Evolutionary conservation across 2,888 invertebrate species (phyloP).

Genomic region (Apantesis nais): DNA sequence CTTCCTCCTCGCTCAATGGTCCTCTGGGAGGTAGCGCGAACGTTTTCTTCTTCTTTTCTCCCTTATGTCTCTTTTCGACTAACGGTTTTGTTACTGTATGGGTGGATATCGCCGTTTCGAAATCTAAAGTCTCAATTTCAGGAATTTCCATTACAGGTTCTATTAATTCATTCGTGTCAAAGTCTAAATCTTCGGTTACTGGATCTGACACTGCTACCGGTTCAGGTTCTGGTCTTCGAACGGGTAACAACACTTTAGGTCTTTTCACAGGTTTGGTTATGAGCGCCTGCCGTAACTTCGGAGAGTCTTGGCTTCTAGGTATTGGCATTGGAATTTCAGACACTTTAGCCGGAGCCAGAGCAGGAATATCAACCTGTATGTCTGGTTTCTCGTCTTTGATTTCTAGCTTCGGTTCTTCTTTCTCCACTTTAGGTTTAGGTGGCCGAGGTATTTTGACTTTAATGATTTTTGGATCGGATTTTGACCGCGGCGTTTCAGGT

Average conservation of each 20-base stretch:
- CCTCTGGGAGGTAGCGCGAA: constrained; percentile 57
- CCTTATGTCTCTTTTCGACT: constrained; percentile 49
- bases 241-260: constrained; percentile 73
- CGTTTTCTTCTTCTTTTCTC: constrained; percentile 58
- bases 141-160: constrained; percentile 45
- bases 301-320: constrained; percentile 68
- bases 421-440: constrained; percentile 50
- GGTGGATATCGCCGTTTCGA: constrained; percentile 74
- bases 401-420: constrained; percentile 57
- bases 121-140: constrained; percentile 58
- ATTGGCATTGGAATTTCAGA: constrained; percentile 26
- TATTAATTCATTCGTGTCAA: constrained; percentile 27
- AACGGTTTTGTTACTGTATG: constrained; percentile 73
- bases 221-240: constrained; percentile 62
- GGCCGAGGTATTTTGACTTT: constrained; percentile 72
- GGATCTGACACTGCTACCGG: constrained; percentile 28
- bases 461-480: constrained; percentile 57
- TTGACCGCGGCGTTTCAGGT: constrained; percentile 38
- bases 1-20: constrained; percentile 72
- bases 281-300: constrained; percentile 71
- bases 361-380: constrained; percentile 38
- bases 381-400: constrained; percentile 37
- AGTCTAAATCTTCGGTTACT: constrained; percentile 46
- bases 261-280: constrained; percentile 69
- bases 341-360: constrained; percentile 45